Percentiles rank a stretch among this genome's conserved stretches.
phyloP scores from a whole-genome alignment of 2,113 vertebrate genomes.

The Sturnira hondurensis region DNA sequence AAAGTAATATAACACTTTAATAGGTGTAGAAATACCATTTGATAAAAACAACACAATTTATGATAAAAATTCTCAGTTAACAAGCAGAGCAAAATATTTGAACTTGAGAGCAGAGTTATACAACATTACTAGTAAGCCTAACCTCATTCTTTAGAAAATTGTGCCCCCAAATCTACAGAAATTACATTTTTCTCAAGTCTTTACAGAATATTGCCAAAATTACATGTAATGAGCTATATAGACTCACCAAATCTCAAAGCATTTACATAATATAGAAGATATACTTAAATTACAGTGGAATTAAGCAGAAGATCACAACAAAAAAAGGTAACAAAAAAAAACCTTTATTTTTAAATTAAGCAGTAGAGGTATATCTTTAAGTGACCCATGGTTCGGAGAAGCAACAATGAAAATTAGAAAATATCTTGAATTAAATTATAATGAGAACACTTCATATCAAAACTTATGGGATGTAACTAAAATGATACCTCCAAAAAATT shows the following conservation, averaged over 20 bases:
- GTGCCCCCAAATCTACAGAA: background rate
- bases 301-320: background rate
- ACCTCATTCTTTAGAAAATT: background rate
- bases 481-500: background rate
- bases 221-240: background rate
- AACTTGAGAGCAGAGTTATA: background rate
- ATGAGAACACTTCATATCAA: background rate
- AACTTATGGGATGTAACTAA: background rate
- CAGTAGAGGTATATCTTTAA: background rate
- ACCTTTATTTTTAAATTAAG: background rate
- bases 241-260: background rate
- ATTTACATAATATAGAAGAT: background rate
- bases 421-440: background rate
- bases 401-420: background rate
- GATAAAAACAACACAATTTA: background rate
- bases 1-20: background rate
- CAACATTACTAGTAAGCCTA: background rate
- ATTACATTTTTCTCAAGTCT: background rate
- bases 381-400: background rate
- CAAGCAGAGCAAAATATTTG: background rate
- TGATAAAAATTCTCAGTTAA: conserved; percentile 8
- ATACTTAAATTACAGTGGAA: background rate
- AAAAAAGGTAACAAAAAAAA: background rate
- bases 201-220: background rate
- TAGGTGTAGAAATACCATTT: background rate